Conservation (phyloP, 2,888 invertebrate species). For the Dinocampus coccinellae region DNA sequence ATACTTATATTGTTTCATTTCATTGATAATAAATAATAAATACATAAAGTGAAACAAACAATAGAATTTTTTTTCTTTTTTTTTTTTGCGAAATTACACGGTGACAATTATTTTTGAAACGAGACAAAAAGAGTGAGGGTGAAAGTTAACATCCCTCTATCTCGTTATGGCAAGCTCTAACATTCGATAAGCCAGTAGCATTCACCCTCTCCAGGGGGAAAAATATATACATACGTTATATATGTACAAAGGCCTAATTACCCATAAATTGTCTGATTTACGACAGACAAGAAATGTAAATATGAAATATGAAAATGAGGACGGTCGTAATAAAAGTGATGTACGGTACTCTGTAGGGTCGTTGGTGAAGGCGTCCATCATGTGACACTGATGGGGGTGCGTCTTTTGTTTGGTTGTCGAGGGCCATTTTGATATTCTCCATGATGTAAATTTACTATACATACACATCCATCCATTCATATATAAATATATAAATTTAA, state of each 20-base stretch:
- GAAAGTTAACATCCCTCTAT: constrained; percentile 28
- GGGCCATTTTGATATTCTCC: constrained; percentile 38
- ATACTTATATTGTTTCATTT: not conserved
- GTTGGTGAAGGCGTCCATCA: constrained; percentile 72
- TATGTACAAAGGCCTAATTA: constrained; percentile 67
- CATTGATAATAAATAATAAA: not conserved
- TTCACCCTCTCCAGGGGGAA: constrained; percentile 38
- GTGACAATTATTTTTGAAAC: not conserved
- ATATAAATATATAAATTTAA: not conserved
- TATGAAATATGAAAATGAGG: constrained; percentile 70
- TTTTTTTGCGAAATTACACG: not conserved
- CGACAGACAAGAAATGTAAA: constrained; percentile 68
- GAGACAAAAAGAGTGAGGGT: not conserved
- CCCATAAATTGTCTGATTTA: constrained; percentile 69
- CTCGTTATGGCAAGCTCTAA: constrained; percentile 44
- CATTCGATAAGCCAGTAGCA: constrained; percentile 54
- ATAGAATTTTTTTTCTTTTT: not conserved
- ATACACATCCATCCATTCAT: constrained; percentile 2
- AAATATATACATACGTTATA: constrained; percentile 34
- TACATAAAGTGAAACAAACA: not conserved
- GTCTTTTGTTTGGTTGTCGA: constrained; percentile 60
- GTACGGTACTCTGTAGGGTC: constrained; percentile 71
- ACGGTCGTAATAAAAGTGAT: constrained; percentile 71
- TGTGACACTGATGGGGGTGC: constrained; percentile 65
- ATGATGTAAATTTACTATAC: constrained; percentile 14